A percentile compares a stretch with the other conserved stretches of the same genome.
These are phyloP conservation scores for Tachuris rubrigastra DNA, from an alignment of 2,113 vertebrate genomes.

Conservation along the genomic window DNA sequence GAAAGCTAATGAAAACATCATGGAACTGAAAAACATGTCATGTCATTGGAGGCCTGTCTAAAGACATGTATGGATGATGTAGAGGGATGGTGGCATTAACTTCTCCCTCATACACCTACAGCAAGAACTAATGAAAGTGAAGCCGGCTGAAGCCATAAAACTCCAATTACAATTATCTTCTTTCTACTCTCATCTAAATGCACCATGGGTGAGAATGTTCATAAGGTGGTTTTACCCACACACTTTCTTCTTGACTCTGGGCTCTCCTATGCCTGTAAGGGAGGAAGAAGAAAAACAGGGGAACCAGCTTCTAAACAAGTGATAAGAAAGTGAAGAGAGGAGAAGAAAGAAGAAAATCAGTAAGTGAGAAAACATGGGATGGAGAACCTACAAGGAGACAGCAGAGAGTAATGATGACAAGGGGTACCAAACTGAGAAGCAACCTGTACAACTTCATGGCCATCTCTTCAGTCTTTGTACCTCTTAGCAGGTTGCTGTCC, in stretches of 20 bases:
- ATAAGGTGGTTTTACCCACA: background rate
- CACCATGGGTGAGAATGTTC: rapidly evolving
- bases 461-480: background rate
- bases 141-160: background rate
- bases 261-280: background rate
- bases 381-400: background rate
- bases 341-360: background rate
- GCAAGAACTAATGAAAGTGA: background rate
- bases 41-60: background rate
- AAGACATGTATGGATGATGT: rapidly evolving
- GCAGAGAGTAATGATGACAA: background rate
- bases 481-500: background rate
- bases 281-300: background rate
- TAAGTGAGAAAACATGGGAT: background rate
- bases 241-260: background rate
- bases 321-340: background rate
- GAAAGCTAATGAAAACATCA: background rate
- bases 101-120: rapidly evolving
- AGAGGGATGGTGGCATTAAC: background rate
- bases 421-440: background rate
- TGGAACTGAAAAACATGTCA: background rate
- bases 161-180: background rate
- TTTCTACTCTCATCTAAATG: background rate
- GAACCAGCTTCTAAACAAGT: background rate
- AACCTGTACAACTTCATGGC: background rate